Percentiles rank a stretch among this genome's conserved stretches.
phyloP scores from a whole-genome alignment of 2,888 invertebrate genomes.

The Acleris sparsana region DNA sequence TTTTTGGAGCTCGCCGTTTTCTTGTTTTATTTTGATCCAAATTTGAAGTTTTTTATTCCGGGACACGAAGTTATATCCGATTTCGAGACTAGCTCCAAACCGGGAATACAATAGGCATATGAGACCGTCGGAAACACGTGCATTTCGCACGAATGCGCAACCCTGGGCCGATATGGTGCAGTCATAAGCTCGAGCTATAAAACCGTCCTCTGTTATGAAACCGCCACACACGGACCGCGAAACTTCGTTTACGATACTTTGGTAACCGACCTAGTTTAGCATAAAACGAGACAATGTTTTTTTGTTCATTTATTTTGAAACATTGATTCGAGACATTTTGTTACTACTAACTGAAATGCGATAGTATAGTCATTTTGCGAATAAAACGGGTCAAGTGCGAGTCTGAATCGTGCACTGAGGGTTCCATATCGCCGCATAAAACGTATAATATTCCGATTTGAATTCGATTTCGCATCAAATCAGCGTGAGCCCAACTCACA shows the following conservation, averaged over 20 bases:
- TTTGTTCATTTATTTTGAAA: not conserved
- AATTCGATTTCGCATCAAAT: too few species aligned
- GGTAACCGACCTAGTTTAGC: conserved; percentile 14
- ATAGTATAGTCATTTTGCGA: too few species aligned
- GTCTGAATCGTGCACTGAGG: too few species aligned
- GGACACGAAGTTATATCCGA: not conserved
- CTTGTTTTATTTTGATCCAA: too few species aligned
- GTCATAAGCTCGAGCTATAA: conserved; percentile 21
- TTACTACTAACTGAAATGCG: too few species aligned
- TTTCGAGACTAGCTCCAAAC: not conserved
- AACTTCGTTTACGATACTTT: conserved; percentile 27
- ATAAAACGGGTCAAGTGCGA: too few species aligned
- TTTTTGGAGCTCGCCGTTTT: too few species aligned
- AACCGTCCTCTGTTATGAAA: conserved; percentile 26
- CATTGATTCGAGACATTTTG: not conserved
- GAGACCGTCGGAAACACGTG: conserved; percentile 4
- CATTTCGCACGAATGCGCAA: conserved; percentile 14
- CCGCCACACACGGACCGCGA: conserved; percentile 24
- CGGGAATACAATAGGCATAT: conserved; percentile 5
- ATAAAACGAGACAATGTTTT: not conserved
- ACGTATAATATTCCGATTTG: too few species aligned
- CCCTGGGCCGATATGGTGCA: conserved; percentile 13
- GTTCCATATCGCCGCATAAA: too few species aligned
- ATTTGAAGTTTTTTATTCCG: not conserved
- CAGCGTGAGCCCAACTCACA: too few species aligned